These are phyloP conservation scores for Ashinkailepas kermadecensis DNA, from an alignment of 2,888 invertebrate species.

Conservation along the genomic window DNA sequence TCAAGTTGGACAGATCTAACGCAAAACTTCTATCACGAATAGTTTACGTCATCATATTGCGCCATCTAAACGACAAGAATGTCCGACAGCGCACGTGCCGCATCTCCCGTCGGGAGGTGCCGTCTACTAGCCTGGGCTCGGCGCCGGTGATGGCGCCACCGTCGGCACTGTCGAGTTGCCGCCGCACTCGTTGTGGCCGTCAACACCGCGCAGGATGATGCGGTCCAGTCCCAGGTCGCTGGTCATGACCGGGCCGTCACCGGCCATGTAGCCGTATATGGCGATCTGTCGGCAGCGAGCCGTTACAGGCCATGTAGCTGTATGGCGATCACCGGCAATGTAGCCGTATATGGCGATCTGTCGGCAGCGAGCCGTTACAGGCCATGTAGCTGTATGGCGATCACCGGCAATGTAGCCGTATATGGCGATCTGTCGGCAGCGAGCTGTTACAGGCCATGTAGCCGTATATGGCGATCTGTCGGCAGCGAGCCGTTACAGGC, in stretches of 20 bases:
- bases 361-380: neutral
- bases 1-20: too few relatives aligned
- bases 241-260: neutral
- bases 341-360: neutral
- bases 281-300: too few relatives aligned
- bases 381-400: neutral
- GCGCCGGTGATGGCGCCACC: neutral
- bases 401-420: neutral
- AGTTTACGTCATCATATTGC: too few relatives aligned
- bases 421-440: neutral
- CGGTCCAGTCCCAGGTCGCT: neutral
- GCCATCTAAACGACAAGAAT: too few relatives aligned
- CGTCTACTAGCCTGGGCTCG: too few relatives aligned
- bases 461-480: neutral
- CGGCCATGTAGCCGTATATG: too few relatives aligned
- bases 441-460: neutral
- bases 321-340: neutral
- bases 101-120: too few relatives aligned
- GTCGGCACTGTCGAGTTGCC: neutral
- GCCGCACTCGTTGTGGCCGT: neutral
- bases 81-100: too few relatives aligned
- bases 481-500: neutral
- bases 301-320: neutral
- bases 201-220: neutral
- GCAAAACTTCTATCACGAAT: too few relatives aligned